These are phyloP conservation scores for Sebastes vulpes DNA, from an alignment of 2,797 vertebrate genomes.

Conservation along the genomic window DNA sequence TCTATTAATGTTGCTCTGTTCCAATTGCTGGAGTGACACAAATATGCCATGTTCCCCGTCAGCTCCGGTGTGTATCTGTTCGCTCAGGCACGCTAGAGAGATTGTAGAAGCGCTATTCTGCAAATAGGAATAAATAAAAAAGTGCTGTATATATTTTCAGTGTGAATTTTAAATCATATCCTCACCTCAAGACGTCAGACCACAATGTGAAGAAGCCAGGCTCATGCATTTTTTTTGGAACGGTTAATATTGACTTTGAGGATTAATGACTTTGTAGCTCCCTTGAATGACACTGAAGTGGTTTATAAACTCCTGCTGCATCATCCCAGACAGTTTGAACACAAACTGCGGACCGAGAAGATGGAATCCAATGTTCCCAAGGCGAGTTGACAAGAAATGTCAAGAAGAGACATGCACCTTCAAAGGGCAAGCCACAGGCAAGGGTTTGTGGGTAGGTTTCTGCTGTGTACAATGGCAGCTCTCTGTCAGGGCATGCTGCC, in stretches of 20 bases:
- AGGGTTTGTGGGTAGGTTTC: slow-evolving; percentile 81
- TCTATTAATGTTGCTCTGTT: slow-evolving; percentile 85
- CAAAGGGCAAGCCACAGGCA: slow-evolving; percentile 84
- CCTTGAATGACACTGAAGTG: slow-evolving; percentile 52
- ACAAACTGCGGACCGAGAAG: slow-evolving; percentile 62
- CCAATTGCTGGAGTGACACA: slow-evolving; percentile 80
- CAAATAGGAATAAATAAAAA: background rate
- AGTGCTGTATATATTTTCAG: background rate
- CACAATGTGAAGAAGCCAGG: background rate
- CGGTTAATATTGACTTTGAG: slow-evolving; percentile 26
- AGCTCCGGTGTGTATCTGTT: slow-evolving; percentile 32
- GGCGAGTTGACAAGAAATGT: slow-evolving; percentile 84
- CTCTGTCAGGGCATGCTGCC: slow-evolving; percentile 88
- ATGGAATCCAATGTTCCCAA: slow-evolving; percentile 80
- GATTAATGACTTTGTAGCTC: slow-evolving; percentile 62
- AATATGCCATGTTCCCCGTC: slow-evolving; percentile 68
- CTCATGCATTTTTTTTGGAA: slow-evolving; percentile 21
- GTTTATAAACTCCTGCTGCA: slow-evolving; percentile 64
- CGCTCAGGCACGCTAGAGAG: background rate
- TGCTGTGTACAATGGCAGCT: slow-evolving; percentile 74
- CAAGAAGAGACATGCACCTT: slow-evolving; percentile 85
- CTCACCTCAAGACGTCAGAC: slow-evolving; percentile 10
- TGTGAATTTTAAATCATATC: background rate
- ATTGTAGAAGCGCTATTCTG: background rate
- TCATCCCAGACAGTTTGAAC: slow-evolving; percentile 73